Conservation (phyloP, 1,140 invertebrate species). For the Whitmania pigra region DNA sequence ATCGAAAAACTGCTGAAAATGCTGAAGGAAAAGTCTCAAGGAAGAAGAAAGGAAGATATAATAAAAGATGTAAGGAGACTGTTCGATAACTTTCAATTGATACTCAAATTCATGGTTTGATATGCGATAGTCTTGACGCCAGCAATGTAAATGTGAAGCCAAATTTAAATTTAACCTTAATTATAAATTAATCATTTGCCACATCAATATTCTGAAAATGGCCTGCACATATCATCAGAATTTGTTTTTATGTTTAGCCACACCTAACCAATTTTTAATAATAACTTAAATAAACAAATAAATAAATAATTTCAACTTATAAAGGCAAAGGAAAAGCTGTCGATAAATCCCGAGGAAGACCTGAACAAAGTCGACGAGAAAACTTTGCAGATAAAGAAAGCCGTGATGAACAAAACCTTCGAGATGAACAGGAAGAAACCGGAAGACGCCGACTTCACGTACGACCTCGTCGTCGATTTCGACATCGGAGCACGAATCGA, state of each 20-base stretch:
- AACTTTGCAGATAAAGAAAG: conserved; percentile 41
- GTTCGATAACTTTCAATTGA: neutral
- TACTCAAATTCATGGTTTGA: neutral
- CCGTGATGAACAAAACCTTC: conserved; percentile 43
- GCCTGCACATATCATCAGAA: neutral
- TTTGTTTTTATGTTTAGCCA: conserved; percentile 4
- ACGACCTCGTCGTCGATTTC: conserved; percentile 43
- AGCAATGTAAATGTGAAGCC: conserved; percentile 32
- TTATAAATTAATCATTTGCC: neutral
- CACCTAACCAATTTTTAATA: too few species aligned
- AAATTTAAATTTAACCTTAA: conserved; percentile 31
- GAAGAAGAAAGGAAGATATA: conserved; percentile 38
- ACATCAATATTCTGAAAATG: neutral
- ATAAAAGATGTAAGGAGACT: conserved; percentile 32
- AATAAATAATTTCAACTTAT: conserved; percentile 29
- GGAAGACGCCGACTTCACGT: conserved; percentile 43
- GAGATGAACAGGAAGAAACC: conserved; percentile 41
- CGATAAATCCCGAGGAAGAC: conserved; percentile 44
- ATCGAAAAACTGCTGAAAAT: conserved; percentile 35
- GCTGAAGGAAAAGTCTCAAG: conserved; percentile 35
- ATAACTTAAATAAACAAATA: too few species aligned
- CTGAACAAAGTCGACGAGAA: conserved; percentile 44
- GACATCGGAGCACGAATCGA: conserved; percentile 30
- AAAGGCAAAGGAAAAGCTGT: conserved; percentile 28
- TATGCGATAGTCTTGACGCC: conserved; percentile 33